Evolutionary conservation across 2,888 invertebrate species (phyloP), one percentile per base, ranked within the genome.

Genomic region (Ormyrus nitidulus): DNA sequence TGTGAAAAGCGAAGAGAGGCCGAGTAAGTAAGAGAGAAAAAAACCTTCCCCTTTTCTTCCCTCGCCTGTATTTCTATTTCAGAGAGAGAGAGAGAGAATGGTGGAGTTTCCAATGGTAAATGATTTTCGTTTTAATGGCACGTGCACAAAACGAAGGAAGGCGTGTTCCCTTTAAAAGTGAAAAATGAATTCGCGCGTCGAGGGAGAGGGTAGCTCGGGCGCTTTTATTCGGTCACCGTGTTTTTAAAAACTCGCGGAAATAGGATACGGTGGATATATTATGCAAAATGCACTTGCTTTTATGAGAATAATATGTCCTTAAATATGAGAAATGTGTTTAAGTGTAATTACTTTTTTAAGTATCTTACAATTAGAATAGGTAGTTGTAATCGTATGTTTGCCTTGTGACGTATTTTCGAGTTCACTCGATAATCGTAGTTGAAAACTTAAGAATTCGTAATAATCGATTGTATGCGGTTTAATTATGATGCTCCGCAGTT

Each of bases 101-200:
- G 62, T 34, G 8, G 76, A 13, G 62, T 64, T 69, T 69, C 19
- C 64, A 69, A 73, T 79, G 73, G 68, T 65, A 64, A 79, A 75
- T 75, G 75, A 79, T 79, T 62, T 66, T 75, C 75, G 59, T 75
- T 71, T 71, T 79, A 79, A 79, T 75, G 75, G 75, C 77, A 75
- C 79, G 79, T 72, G 75, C 69, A 46, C 61, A 56, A 69, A 74
- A 64, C 56, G 69, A 73, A 73, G 58, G 74, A 46, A n/a, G 49
- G 66, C 70, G 11, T 58, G 62, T 46, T 56, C 46, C 69, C 46
- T 64, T 54, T 74, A n/a, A 54, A 53, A 70, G 66, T 76, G 76
- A 80, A 71, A 76, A 80, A 80, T 80, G 71, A 75, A 66, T 75
- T 69, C 74, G 46, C 19, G 34, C 19, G 19, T 44, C 53, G 44